Evolutionary conservation across 2,113 vertebrate genomes (phyloP), one percentile per base, ranked within the genome.

Genomic region (Carassius auratus): DNA sequence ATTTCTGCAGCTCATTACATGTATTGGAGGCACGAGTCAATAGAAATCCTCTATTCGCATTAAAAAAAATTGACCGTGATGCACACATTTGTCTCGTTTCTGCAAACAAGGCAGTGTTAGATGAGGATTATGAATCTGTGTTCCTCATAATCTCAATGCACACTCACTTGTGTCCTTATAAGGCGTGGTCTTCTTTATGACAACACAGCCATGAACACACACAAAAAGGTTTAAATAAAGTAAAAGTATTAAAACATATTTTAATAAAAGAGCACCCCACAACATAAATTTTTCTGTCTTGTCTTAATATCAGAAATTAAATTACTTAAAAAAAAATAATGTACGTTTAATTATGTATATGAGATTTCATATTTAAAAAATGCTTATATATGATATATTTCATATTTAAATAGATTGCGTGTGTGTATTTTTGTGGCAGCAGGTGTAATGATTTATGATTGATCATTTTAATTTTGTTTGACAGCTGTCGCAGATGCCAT

Each of bases 401-500:
- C 6, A 42, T 8, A 42, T 42, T 42, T 42, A 6, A 38, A 38
- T 38, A 38, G 38, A 38, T 38, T 38, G 6, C 1, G 38, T 42
- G n/a, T 62, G 59, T 62, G n/a, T 12, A 4, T 62, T 0, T 36
- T 36, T 36, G 3, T 36, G 71, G 42, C 19, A 73, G 55, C 66
- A 33, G 50, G 66, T 52, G 10, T 42, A 10, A 21, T 76, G 45
- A 50, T 13, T n/a, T 3, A 48, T 2, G n/a, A 26, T 48, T 30
- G 79, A 33, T 90, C 69, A 23, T 9, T 42, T 45, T 0, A 86
- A 66, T 3, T 59, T 7, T 87, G 0, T 75, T 83, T 85, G 9
- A 84, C 89, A 99, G 98, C 98, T 85, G 97, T 99, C 84, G 97
- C 98, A 0, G 98, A 99, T 94, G 97, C 97, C 84, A 94, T 99